Base-by-base conservation (phyloP, 2,888 invertebrate species). In the Scaptomyza cyrtandrae region DNA sequence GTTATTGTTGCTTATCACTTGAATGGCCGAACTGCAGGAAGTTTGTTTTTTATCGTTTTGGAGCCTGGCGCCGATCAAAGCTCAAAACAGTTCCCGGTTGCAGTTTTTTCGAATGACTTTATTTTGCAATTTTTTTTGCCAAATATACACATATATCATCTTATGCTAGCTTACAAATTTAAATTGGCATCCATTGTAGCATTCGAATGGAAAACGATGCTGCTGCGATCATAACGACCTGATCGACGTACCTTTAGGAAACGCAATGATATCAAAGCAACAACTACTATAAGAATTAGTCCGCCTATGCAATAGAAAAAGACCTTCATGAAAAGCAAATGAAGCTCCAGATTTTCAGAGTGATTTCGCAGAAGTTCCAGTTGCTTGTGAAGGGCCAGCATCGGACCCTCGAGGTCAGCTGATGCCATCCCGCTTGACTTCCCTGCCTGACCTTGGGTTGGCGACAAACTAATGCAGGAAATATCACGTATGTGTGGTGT, bases 401-500 rank as follows among this genome's bases (percentile, higher is more conserved):
- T 54, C 1, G 75, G 64, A 0, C 37, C 46, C 13, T 73, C 70
- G 0, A 72, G 27, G 2, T 14, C 31, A 3, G 44, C 55, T 4
- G 71, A 6, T 60, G 43, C 1, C 73, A 72, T 27, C 48, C 64
- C n/a, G 55, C 55, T 6, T 49, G 31, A 0, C 16, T 16, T 6
- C 52, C 53, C 29, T 63, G 49, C 1, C 71, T 68, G 4, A 41
- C 39, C 68, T 57, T n/a, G 50, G 69, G 1, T 55, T 73, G 48
- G 10, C 1, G 61, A 11, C 11, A 37, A 4, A 29, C 87, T 90
- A 9, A 86, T 63, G 72, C 92, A 92, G 45, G 89, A 86, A 0
- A 92, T 91, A 48, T 92, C 92, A 0, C 91, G 89, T 54, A 92
- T 91, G 48, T 92, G 92, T 0, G 92, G 89, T 0, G 90, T 82